Evolutionary conservation across 1,140 invertebrate genomes (phyloP), one percentile per base, ranked within the genome.

Genomic region (Archivesica marissinica): DNA sequence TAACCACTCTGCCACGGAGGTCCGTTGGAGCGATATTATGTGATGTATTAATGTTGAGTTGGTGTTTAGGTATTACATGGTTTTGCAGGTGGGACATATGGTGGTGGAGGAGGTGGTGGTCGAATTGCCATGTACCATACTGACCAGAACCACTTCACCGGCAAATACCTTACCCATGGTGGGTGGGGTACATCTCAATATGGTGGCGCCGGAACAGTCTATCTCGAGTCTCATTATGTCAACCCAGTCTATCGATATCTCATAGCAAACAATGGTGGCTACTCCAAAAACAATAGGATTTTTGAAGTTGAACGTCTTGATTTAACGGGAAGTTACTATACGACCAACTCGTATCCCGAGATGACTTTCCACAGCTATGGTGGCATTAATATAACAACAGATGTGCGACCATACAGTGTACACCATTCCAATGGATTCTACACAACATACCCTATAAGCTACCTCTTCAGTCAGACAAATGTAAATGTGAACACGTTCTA

Each of bases 81-180:
- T n/a, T n/a, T 64, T 35, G 38, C 44, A 88, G 90, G 87, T 66
- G 86, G 77, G 7, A 78, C 35, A 28, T 72, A 80, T 77, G 90
- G 90, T 76, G 91, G 91, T 39, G 91, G 89, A 50, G 91, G 91
- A 25, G 89, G 80, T 38, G 91, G 91, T 56, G 91, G 91, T 28
- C 80, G 91, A 25, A 91, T 91, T 35, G 89, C 91, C 39, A 64
- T 91, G 20, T 90, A 90, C 75, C 89, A 91, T 75, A 83, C 39
- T 20, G 74, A 68, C 13, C 72, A 90, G 38, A 88, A 91, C 64
- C 85, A 89, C 56, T 91, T 88, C 68, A 89, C 88, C 61, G 91
- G 91, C 23, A 75, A 87, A 7, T 86, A 86, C 61, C 59, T 89
- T 13, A 76, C 90, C 15, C 84, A 88, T 70, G 90, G 90, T 78